These are phyloP conservation scores for Coptodon bakossiorum DNA, from an alignment of 2,113 vertebrate genomes.

Conservation along the genomic window DNA sequence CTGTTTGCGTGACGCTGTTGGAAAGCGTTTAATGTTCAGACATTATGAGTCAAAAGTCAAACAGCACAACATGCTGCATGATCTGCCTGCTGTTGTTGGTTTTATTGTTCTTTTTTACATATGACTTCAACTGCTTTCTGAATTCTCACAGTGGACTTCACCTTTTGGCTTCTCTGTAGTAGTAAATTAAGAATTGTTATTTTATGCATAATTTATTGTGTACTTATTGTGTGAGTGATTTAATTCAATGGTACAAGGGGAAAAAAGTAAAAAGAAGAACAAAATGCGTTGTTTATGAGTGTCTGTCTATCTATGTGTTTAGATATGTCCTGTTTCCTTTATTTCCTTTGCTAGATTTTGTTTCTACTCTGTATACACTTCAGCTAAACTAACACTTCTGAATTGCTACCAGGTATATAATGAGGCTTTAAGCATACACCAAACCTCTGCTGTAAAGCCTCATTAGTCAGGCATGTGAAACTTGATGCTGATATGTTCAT, in stretches of 20 bases:
- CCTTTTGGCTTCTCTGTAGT: not conserved
- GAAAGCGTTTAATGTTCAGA: not conserved
- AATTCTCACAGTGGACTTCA: not conserved
- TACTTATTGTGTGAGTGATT: not conserved
- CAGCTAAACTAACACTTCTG: not conserved
- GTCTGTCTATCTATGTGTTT: accelerated
- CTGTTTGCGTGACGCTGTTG: not conserved
- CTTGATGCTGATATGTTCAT: not conserved
- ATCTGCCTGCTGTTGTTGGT: not conserved
- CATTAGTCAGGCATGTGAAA: not conserved
- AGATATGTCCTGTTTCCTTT: not conserved
- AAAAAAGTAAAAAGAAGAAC: accelerated
- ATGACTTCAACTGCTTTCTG: not conserved
- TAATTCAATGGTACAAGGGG: accelerated
- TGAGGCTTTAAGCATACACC: not conserved
- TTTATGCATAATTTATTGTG: not conserved
- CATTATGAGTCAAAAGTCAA: not conserved
- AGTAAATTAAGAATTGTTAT: not conserved
- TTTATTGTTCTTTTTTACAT: not conserved
- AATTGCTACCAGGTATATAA: not conserved
- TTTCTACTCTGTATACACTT: not conserved
- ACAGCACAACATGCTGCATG: not conserved
- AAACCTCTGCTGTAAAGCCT: not conserved
- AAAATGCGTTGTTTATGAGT: not conserved
- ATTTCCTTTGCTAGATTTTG: not conserved